Base-by-base conservation (phyloP, 2,888 invertebrate species). In the Vandiemenella viatica region DNA sequence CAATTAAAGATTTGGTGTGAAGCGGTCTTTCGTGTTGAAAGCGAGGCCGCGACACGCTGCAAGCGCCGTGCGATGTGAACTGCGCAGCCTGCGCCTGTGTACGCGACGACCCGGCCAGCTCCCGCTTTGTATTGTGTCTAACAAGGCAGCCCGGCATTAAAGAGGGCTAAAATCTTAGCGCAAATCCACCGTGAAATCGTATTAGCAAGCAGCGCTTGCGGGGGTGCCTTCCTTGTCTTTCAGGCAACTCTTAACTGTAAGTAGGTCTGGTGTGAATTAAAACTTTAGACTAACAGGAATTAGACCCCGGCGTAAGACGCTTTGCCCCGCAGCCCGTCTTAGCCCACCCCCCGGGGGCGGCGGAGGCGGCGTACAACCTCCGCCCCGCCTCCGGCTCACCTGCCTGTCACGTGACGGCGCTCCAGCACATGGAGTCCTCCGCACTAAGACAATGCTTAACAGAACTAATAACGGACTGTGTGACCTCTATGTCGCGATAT, bases 161-260 rank as follows among this genome's bases (percentile, higher is more conserved):
- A 50, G 50, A 45, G 49, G 53, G 52, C 62, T 63, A 61, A 72
- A 73, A 74, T 74, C 75, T 73, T 73, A 74, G 68, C 73, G 72
- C 69, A 74, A 76, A 76, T 76, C 75, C 74, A 69, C 71, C 75
- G 71, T 75, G 73, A 76, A 77, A 77, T 77, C 75, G 73, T 72
- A 74, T 77, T 75, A 75, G 70, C 43, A 66, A 66, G 32, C 32
- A 10, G 32, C 32, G n/a, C 32, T n/a, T n/a, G n/a, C n/a, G n/a
- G n/a, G n/a, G n/a, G n/a, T n/a, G n/a, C 63, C 63, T 60, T 40
- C 47, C 49, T 37, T 49, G 49, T 49, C 49, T 49, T 49, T 49
- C 49, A 49, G 44, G 45, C 44, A 49, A 68, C 66, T 66, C 65
- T 65, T 65, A 62, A 55, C 65, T 64, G 65, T 66, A 70, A 72